These are phyloP conservation scores for Paraescarpia echinospica DNA, from an alignment of 1,140 invertebrate species.

Conservation along the genomic window DNA sequence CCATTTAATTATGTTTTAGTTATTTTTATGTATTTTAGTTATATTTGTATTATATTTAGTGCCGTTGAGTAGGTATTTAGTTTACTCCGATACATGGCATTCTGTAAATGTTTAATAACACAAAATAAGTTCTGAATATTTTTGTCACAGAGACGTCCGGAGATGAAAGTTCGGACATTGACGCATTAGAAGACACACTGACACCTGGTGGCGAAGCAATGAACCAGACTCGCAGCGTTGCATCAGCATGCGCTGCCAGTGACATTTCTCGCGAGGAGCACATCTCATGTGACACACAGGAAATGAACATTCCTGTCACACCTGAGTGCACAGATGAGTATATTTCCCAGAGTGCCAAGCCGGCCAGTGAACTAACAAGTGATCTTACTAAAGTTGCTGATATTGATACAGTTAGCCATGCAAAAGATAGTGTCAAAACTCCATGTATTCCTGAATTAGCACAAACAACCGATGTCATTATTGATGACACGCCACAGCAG, in stretches of 20 bases:
- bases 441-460: neutral
- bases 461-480: neutral
- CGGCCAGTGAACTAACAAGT: neutral
- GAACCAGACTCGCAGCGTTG: neutral
- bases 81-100: too few relatives aligned
- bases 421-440: neutral
- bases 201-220: neutral
- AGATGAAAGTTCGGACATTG: neutral
- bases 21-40: too few relatives aligned
- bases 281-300: neutral
- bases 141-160: neutral
- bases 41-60: too few relatives aligned
- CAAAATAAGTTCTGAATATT: neutral
- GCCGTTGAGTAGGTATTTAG: too few relatives aligned
- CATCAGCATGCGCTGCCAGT: neutral
- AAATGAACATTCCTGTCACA: neutral
- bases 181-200: neutral
- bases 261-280: neutral
- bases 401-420: neutral
- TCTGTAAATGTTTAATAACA: too few relatives aligned
- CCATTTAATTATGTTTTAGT: too few relatives aligned
- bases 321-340: neutral
- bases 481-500: neutral
- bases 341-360: neutral
- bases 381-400: neutral